Conservation (phyloP, 2,113 vertebrate genomes). For the Prochilodus magdalenae region DNA sequence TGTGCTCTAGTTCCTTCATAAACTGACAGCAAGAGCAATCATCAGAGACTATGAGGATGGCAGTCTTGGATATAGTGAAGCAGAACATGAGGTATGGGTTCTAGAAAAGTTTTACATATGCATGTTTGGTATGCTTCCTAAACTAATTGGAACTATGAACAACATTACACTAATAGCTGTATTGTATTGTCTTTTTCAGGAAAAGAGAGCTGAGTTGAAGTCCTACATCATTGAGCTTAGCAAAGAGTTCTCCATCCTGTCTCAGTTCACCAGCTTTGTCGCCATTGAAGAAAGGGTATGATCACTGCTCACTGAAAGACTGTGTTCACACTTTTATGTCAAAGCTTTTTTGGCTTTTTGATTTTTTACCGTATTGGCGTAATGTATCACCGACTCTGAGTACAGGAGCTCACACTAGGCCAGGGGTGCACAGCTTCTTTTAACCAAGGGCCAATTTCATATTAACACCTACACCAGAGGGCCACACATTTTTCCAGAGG, state of each 20-base stretch:
- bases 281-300: conserved; percentile 88
- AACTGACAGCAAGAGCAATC: conserved; percentile 84
- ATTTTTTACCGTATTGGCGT: too few species aligned
- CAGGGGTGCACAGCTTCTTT: too few species aligned
- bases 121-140: background rate
- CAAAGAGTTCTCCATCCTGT: conserved; percentile 86
- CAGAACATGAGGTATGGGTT: conserved; percentile 82
- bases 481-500: too few species aligned
- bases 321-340: too few species aligned
- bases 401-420: too few species aligned
- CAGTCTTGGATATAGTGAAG: conserved; percentile 76
- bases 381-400: too few species aligned
- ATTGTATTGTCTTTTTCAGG: conserved; percentile 68
- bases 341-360: too few species aligned
- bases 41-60: conserved; percentile 89
- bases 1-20: conserved; percentile 84
- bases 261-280: conserved; percentile 90
- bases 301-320: conserved; percentile 22
- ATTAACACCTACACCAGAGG: too few species aligned
- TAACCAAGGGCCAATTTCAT: too few species aligned
- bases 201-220: conserved; percentile 83
- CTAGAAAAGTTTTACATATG: background rate
- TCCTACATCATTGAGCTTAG: conserved; percentile 83
- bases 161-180: background rate
- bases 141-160: background rate